These are phyloP conservation scores for Vanessa tameamea DNA, from an alignment of 1,140 invertebrate species.

Conservation along the genomic window DNA sequence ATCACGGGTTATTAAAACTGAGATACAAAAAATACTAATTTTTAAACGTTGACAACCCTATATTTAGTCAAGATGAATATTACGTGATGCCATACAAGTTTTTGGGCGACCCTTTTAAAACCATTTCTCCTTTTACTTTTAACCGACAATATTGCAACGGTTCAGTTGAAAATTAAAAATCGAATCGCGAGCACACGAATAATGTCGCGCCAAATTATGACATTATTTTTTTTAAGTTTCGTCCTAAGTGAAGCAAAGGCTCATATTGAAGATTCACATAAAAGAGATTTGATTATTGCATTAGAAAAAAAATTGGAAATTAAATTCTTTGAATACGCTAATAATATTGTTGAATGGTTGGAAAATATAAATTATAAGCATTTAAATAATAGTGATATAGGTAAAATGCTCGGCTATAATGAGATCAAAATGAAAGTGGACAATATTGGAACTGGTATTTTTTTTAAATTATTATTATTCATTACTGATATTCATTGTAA, in stretches of 20 bases:
- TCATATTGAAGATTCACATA: background rate
- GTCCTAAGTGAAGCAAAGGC: slow-evolving; percentile 9
- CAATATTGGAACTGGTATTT: slow-evolving; percentile 39
- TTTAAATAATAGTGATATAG: slow-evolving; percentile 54
- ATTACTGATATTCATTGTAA: too few relatives aligned
- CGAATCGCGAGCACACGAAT: slow-evolving; percentile 9
- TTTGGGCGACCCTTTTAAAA: background rate
- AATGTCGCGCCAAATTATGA: slow-evolving; percentile 45
- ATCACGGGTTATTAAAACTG: too few relatives aligned
- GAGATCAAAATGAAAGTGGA: slow-evolving; percentile 57
- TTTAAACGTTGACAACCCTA: background rate
- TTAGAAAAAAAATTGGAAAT: slow-evolving; percentile 55
- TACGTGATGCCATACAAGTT: background rate
- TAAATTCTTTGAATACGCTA: slow-evolving; percentile 47
- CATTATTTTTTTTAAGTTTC: slow-evolving; percentile 50
- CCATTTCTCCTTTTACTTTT: slow-evolving; percentile 14
- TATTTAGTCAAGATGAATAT: background rate
- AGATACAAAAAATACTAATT: too few relatives aligned
- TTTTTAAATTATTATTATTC: background rate
- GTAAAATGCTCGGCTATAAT: slow-evolving; percentile 55
- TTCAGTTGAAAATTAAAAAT: background rate
- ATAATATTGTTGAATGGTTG: slow-evolving; percentile 46
- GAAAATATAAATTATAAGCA: slow-evolving; percentile 57
- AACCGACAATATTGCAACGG: background rate
- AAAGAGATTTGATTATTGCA: slow-evolving; percentile 22